These are phyloP conservation scores for Stegana nigrithorax DNA, from an alignment of 2,888 invertebrate genomes.

Conservation along the genomic window DNA sequence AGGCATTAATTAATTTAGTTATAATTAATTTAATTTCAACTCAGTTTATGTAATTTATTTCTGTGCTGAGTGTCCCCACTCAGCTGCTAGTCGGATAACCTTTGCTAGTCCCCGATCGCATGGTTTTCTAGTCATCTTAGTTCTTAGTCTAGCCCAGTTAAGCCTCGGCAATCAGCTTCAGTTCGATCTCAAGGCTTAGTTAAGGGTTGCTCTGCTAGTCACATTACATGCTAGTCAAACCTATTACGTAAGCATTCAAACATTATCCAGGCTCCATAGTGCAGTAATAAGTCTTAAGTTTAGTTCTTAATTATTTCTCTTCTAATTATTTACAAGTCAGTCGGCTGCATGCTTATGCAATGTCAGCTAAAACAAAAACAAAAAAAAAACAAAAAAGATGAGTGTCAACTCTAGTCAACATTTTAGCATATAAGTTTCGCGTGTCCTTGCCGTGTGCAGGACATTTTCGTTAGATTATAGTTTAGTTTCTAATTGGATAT, in stretches of 20 bases:
- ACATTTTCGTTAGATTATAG: constrained; percentile 25
- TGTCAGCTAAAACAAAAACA: no score
- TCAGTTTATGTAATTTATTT: no score
- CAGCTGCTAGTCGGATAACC: neutral
- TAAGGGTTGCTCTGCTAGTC: constrained; percentile 28
- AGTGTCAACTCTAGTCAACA: constrained; percentile 67
- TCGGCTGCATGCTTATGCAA: neutral
- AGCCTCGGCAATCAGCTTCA: constrained; percentile 48
- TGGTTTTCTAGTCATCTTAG: constrained; percentile 22
- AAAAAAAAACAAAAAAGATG: constrained; percentile 41
- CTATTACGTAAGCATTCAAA: constrained; percentile 24
- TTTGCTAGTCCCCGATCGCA: no score
- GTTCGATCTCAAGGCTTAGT: constrained; percentile 45
- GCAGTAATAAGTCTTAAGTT: constrained; percentile 58
- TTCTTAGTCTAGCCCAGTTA: constrained; percentile 29
- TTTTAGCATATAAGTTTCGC: constrained; percentile 41
- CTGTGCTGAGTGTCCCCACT: neutral
- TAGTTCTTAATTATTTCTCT: constrained; percentile 25
- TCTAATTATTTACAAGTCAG: neutral
- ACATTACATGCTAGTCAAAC: constrained; percentile 35
- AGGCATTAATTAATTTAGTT: constrained; percentile 30
- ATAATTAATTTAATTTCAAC: constrained; percentile 24
- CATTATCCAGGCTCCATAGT: constrained; percentile 65
- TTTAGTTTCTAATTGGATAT: constrained; percentile 29
- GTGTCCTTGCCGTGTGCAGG: neutral